These are phyloP conservation scores for Caenorhabditis sp. DNA, from an alignment of 2,888 invertebrate genomes.

Conservation along the genomic window DNA sequence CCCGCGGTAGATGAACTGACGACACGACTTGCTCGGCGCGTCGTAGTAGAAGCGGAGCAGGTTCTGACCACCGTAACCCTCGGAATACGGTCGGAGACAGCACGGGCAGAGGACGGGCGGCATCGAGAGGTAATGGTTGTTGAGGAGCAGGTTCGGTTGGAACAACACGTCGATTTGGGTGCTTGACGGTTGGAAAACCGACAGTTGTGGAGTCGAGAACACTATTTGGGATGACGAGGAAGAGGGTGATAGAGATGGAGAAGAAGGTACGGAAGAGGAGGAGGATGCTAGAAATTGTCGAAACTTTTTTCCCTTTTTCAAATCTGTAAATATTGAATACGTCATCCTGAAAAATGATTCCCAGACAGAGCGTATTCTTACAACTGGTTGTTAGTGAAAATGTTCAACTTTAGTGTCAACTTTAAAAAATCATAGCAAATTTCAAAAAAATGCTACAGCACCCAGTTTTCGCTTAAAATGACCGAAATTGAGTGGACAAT, in stretches of 20 bases:
- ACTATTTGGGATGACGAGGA: constrained; percentile 25
- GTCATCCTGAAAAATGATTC: no score
- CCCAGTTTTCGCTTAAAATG: no score
- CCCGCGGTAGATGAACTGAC: constrained; percentile 72
- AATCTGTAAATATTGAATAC: no score
- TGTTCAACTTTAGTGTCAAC: no score
- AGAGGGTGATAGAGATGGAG: constrained; percentile 14
- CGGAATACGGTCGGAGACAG: constrained; percentile 70
- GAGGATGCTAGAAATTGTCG: constrained; percentile 21
- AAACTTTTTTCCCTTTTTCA: no score
- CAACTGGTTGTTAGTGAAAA: no score
- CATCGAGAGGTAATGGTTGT: constrained; percentile 45
- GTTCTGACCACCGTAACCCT: constrained; percentile 69
- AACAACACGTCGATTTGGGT: constrained; percentile 56
- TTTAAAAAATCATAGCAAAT: no score
- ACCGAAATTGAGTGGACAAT: no score
- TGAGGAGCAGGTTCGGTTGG: constrained; percentile 52
- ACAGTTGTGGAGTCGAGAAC: constrained; percentile 31
- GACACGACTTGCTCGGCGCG: constrained; percentile 62
- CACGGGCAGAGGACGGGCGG: constrained; percentile 56
- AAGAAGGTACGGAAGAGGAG: constrained; percentile 8
- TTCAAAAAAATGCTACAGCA: no score
- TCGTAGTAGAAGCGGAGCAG: constrained; percentile 74
- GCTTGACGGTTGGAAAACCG: constrained; percentile 37
- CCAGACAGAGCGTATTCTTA: no score